Evolutionary conservation across 1,140 invertebrate genomes (phyloP).

Genomic region (Oryctes rhinoceros): DNA sequence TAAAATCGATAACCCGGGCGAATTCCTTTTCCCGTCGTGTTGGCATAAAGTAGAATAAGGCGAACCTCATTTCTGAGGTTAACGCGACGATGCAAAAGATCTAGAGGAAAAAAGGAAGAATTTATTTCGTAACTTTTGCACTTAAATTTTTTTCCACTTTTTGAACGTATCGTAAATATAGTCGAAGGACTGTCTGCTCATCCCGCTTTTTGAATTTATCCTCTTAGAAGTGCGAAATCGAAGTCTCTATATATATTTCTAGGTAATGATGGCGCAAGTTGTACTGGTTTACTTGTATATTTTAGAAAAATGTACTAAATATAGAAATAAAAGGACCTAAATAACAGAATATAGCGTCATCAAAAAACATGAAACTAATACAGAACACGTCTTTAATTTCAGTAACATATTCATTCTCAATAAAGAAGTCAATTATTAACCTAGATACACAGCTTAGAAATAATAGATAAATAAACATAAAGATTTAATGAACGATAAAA

Average conservation of each 20-base stretch:
- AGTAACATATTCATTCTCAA: no score
- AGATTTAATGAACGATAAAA: no score
- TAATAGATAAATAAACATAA: no score
- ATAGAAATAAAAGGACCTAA: no score
- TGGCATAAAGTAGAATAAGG: slow-evolving; percentile 29
- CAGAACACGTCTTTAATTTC: no score
- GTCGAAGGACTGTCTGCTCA: neutral
- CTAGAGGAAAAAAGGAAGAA: slow-evolving; percentile 30
- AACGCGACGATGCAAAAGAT: slow-evolving; percentile 35
- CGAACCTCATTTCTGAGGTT: slow-evolving; percentile 35
- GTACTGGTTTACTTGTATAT: neutral
- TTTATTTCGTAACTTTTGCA: slow-evolving; percentile 31
- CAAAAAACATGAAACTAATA: no score
- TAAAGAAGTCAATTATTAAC: no score
- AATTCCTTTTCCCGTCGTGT: slow-evolving; percentile 3
- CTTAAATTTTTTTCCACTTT: slow-evolving; percentile 28
- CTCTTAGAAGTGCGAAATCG: neutral
- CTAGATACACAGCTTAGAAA: no score
- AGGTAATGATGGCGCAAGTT: neutral
- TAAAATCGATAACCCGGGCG: slow-evolving; percentile 30
- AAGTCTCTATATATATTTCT: neutral
- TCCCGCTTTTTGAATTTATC: neutral
- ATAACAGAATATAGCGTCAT: no score
- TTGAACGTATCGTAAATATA: slow-evolving; percentile 13
- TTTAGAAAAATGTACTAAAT: no score